phyloP scores from a whole-genome alignment of 2,888 invertebrate genomes.

The Acrocera orbiculus region DNA sequence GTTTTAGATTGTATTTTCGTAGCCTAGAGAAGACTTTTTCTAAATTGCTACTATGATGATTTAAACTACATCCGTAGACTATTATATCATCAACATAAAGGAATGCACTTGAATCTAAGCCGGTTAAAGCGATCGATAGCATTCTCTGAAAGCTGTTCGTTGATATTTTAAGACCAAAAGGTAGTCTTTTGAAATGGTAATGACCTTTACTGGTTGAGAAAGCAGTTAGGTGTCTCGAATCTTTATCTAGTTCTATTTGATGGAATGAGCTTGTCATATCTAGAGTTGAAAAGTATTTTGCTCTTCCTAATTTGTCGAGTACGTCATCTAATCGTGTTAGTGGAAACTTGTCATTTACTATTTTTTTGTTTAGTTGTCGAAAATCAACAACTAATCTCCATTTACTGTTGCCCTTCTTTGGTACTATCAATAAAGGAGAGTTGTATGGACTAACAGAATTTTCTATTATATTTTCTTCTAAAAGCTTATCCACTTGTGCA shows the following conservation, averaged over 20 bases:
- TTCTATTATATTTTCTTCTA: conserved; percentile 3
- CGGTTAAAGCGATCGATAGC: conserved; percentile 11
- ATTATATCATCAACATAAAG: conserved; percentile 15
- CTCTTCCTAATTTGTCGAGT: conserved; percentile 1
- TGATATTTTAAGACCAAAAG: conserved; percentile 12
- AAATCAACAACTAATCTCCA: conserved; percentile 4
- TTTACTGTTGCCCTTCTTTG: conserved; percentile 4
- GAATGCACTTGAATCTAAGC: conserved; percentile 9
- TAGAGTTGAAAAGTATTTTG: conserved; percentile 6
- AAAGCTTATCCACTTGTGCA: not conserved
- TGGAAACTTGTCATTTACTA: conserved; percentile 3
- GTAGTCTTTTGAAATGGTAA: conserved; percentile 12
- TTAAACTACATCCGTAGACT: conserved; percentile 10
- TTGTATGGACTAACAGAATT: conserved; percentile 4
- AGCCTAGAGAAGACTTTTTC: conserved; percentile 7
- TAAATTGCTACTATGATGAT: conserved; percentile 9
- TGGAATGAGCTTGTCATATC: conserved; percentile 1
- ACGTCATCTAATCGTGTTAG: conserved; percentile 3
- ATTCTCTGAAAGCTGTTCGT: conserved; percentile 12
- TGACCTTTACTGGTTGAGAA: conserved; percentile 10
- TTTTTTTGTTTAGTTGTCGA: conserved; percentile 2
- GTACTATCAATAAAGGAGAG: conserved; percentile 6
- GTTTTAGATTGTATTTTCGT: conserved; percentile 10
- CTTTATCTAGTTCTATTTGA: conserved; percentile 7
- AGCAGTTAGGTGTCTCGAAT: conserved; percentile 10